Percentiles rank a stretch among this genome's conserved stretches.
Conservation (phyloP, 2,797 vertebrate genomes). For the Sparidentex hasta region DNA sequence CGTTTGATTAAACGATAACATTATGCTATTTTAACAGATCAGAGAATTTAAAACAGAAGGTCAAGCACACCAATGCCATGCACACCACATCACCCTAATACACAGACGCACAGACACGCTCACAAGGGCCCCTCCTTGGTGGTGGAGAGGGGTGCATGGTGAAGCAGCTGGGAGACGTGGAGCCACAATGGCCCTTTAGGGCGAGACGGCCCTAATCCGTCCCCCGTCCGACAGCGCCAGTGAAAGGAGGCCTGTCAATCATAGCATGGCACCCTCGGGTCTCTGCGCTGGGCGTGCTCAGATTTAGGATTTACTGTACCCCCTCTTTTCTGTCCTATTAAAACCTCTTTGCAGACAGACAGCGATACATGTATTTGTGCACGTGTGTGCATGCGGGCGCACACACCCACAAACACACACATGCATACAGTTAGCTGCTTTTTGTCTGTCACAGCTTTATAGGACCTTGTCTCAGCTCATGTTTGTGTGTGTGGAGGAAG, state of each 20-base stretch:
- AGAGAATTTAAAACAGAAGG: constrained; percentile 69
- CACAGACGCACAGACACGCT: constrained; percentile 46
- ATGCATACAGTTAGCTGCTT: constrained; percentile 42
- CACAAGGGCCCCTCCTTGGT: constrained; percentile 70
- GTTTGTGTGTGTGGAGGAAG: constrained; percentile 20
- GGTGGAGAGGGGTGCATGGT: constrained; percentile 68
- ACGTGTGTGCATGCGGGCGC: constrained; percentile 33
- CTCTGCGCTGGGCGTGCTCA: constrained; percentile 75
- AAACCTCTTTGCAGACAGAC: constrained; percentile 70
- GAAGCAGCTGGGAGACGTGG: constrained; percentile 84
- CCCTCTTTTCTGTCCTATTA: constrained; percentile 75
- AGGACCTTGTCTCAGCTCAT: constrained; percentile 28
- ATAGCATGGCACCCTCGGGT: constrained; percentile 80
- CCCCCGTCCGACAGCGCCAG: constrained; percentile 79
- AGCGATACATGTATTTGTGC: constrained; percentile 57
- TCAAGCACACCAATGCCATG: constrained; percentile 56
- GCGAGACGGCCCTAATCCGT: constrained; percentile 83
- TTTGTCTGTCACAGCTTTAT: constrained; percentile 48
- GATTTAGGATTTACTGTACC: constrained; percentile 84
- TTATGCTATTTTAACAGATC: constrained; percentile 44
- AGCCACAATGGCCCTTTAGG: constrained; percentile 85
- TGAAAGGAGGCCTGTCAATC: constrained; percentile 86
- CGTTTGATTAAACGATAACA: constrained; percentile 24
- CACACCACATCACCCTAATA: constrained; percentile 41
- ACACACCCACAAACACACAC: constrained; percentile 36